Evolutionary conservation across 2,797 vertebrate species (phyloP), one percentile per base, ranked within the genome.

Genomic region (Pseudocheirus occidentalis): DNA sequence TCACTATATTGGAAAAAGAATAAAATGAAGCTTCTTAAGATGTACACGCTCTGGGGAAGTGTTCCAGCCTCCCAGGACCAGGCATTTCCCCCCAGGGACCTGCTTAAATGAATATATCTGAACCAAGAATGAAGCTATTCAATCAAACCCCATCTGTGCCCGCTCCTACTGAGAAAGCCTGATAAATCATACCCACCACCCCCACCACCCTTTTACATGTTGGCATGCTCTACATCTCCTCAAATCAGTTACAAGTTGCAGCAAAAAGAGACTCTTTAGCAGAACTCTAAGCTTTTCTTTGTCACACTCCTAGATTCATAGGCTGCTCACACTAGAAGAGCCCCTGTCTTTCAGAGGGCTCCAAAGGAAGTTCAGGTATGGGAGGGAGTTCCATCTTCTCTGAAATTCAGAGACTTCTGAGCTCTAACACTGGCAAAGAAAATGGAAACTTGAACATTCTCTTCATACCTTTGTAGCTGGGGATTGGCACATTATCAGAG

Each of bases 361-460:
- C 94, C 95, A 90, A 95, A 96, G 24, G 53, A 7, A 53, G 34
- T 57, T 95, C n/a, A 34, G 92, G 55, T 87, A 58, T 94, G 59
- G 93, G 95, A 93, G 94, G 56, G 54, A 90, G 62, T 91, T 92
- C 87, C 46, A 92, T 95, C 90, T 92, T 92, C 56, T 94, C 62
- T 87, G 34, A 29, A 96, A 93, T 91, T 34, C 95, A 93, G 91
- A 46, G 0, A 90, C 91, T 95, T 94, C 91, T 81, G 73, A 95
- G 29, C 53, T 62, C 46, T 53, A 55, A 34, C 57, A 91, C 0
- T 94, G 91, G 66, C 5, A 94, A 90, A 73, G 62, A 31, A 50
- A 29, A 89, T 62, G 5, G 13, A 18, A 34, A 91, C 90, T 56
- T 92, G 12, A 14, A 53, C 29, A 46, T 18, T 91, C 62, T 53